A percentile compares a stretch with the other conserved stretches of the same genome.
Evolutionary conservation across 2,888 invertebrate species (phyloP).

Genomic region (Caenorhabditis sp.): DNA sequence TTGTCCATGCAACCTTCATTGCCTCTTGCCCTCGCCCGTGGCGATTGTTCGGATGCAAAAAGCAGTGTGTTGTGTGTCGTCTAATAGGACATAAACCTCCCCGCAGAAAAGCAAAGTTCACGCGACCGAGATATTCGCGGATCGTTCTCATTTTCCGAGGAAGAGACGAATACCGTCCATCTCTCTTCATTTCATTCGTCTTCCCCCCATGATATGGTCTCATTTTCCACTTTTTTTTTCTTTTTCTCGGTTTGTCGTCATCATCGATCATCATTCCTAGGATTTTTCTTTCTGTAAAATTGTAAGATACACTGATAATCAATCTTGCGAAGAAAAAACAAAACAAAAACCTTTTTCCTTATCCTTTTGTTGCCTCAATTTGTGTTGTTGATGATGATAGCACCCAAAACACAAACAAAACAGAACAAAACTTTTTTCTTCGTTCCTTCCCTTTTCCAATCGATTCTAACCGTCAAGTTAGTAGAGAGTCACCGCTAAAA

Average conservation of each 20-base stretch:
- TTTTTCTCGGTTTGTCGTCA: background rate
- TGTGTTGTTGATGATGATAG: no score
- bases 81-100: slow-evolving; percentile 57
- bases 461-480: no score
- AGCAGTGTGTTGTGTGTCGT: slow-evolving; percentile 30
- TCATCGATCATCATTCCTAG: background rate
- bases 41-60: slow-evolving; percentile 4
- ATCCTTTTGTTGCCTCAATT: slow-evolving; percentile 1
- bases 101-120: slow-evolving; percentile 44
- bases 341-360: no score
- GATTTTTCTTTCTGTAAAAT: background rate
- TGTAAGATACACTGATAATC: no score
- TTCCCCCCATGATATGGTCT: slow-evolving; percentile 35
- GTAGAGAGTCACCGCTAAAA: no score
- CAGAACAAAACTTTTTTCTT: background rate
- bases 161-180: slow-evolving; percentile 35
- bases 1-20: no score
- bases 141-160: slow-evolving; percentile 21
- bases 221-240: background rate
- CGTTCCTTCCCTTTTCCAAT: background rate
- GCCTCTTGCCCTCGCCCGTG: no score
- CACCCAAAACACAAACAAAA: slow-evolving; percentile 4
- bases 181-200: slow-evolving; percentile 20
- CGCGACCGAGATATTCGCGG: slow-evolving; percentile 55
- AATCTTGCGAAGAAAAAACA: no score